Evolutionary conservation across 2,888 invertebrate species (phyloP).

Genomic region (Masnerella sp.): DNA sequence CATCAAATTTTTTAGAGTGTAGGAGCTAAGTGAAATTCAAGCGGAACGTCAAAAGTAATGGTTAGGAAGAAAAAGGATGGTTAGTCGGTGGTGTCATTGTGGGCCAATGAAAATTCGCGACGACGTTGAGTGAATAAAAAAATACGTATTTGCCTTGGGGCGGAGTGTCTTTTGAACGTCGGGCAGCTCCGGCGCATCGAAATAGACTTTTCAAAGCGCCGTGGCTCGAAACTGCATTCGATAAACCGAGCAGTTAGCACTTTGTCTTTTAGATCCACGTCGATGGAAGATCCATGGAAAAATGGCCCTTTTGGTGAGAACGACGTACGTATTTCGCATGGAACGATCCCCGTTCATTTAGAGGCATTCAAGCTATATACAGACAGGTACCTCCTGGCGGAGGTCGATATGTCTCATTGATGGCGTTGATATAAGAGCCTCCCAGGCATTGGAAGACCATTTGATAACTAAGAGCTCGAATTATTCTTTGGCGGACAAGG

Average conservation of each 20-base stretch:
- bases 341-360: conserved; percentile 58
- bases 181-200: conserved; percentile 48
- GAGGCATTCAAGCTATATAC: conserved; percentile 72
- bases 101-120: conserved; percentile 58
- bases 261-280: conserved; percentile 57
- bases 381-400: conserved; percentile 68
- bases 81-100: conserved; percentile 23
- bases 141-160: conserved; percentile 58
- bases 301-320: conserved; percentile 55
- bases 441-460: conserved; percentile 62
- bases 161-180: conserved; percentile 55
- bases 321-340: conserved; percentile 59
- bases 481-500: conserved; percentile 74
- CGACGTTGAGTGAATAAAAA: conserved; percentile 57
- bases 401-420: conserved; percentile 75
- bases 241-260: conserved; percentile 52
- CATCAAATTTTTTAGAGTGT: too few species aligned
- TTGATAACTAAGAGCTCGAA: conserved; percentile 59
- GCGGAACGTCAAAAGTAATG: neutral
- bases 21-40: neutral
- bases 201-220: conserved; percentile 51
- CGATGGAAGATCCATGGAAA: conserved; percentile 54
- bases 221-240: conserved; percentile 43
- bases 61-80: neutral
- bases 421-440: conserved; percentile 68